Percentiles rank a stretch among this genome's conserved stretches.
These are phyloP conservation scores for Hippocampus zosterae DNA, from an alignment of 2,113 vertebrate species.

Conservation along the genomic window DNA sequence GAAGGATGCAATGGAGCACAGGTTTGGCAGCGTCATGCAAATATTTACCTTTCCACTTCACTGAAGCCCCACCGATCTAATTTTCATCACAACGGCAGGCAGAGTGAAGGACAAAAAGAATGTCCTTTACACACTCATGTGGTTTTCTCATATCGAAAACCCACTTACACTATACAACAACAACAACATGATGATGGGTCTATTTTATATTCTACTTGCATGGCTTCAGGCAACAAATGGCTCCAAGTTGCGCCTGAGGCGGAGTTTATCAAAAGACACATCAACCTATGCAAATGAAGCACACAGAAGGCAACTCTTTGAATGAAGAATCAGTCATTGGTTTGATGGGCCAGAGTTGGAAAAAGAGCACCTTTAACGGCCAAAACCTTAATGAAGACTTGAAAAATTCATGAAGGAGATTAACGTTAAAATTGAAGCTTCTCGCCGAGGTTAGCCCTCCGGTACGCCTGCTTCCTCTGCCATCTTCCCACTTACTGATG, in stretches of 20 bases:
- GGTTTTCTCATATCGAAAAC: neutral
- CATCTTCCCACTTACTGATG: conserved; percentile 49
- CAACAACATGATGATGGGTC: conserved; percentile 1
- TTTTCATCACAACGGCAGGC: conserved; percentile 58
- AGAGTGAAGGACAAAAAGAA: conserved; percentile 33
- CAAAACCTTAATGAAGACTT: conserved; percentile 45
- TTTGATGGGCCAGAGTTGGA: conserved; percentile 26
- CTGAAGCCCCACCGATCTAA: conserved; percentile 59
- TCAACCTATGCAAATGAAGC: conserved; percentile 47
- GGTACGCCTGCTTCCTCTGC: conserved; percentile 17
- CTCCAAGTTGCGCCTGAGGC: conserved; percentile 36
- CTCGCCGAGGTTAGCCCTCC: conserved; percentile 34
- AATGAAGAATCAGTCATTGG: conserved; percentile 29
- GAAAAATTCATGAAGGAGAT: conserved; percentile 56
- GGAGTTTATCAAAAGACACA: conserved; percentile 49
- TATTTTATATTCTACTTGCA: conserved; percentile 11
- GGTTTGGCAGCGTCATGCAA: conserved; percentile 51
- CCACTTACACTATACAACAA: neutral
- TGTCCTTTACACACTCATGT: conserved; percentile 26
- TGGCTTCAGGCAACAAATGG: conserved; percentile 47
- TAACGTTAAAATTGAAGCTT: conserved; percentile 51
- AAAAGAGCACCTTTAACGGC: conserved; percentile 49
- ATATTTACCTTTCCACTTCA: conserved; percentile 72
- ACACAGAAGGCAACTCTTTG: conserved; percentile 29
- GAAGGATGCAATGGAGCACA: conserved; percentile 47